Base-by-base conservation (phyloP, 1,140 invertebrate species). In the Triops longicaudatus region DNA sequence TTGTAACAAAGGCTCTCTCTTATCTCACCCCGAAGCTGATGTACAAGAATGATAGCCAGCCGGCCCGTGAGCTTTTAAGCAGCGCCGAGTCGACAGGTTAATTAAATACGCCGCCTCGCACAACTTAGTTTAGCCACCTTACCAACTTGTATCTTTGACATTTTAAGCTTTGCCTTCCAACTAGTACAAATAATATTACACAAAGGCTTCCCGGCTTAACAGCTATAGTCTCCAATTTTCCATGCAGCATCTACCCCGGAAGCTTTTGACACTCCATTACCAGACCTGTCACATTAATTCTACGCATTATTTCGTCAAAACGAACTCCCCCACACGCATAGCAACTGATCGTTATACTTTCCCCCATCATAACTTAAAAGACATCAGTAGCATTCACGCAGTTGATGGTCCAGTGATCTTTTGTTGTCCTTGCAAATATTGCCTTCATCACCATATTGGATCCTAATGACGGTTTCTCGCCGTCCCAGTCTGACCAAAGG, bases 241-340 rank as follows among this genome's bases (percentile, higher is more conserved):
- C 22, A 63, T 63, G 50, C 50, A 17, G 17, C 17, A 0, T 17
- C 50, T 63, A 44, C 31, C 2, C 31, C 31, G 31, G 31, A 63
- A 63, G 50, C 50, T 63, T 63, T 63, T 63, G 50, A 63, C 50
- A 63, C 17, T 63, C 50, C 50, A 63, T 63, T 63, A 63, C 50
- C 22, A 63, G 50, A 63, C 50, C 22, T 63, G 50, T 63, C 50
- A 17, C 50, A 63, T 63, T 63, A 63, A 63, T 63, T 63, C 50
- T 14, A 63, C 50, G 0, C 22, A 63, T 22, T 63, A 63, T 63
- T 22, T 63, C 7, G 31, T 63, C 50, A 63, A 22, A 17, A 22
- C 22, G 22, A 63, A 22, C 11, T 17, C 43, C 11, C 43, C 11
- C 14, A 63, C 9, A 22, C 50, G 50, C 22, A n/a, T 17, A 63